Evolutionary conservation across 1,140 invertebrate genomes (phyloP), one percentile per base, ranked within the genome.

Genomic region (Drosophila sulfurigaster): DNA sequence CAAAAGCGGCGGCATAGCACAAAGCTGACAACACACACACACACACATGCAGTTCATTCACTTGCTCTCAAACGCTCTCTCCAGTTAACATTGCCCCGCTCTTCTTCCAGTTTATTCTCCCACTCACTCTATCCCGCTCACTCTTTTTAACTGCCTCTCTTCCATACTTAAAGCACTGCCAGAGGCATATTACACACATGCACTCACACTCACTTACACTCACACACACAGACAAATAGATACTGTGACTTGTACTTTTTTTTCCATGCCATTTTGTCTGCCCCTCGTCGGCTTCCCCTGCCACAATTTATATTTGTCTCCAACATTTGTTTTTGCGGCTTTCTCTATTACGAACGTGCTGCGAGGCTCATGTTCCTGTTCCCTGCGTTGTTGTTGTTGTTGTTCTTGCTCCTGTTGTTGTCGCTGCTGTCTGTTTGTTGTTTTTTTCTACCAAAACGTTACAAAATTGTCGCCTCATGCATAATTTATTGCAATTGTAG

Each of bases 391-490:
- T 56, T 49, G 49, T n/a, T 20, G 46, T 20, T 64, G n/a, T 30
- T 43, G 63, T 75, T 74, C 41, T 69, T 54, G 49, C 59, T 43
- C 11, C 41, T 43, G 35, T 15, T 16, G 45, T 59, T 38, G 16
- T 60, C 67, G 32, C 41, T 54, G 52, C 49, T 71, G 48, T 52
- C 81, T 52, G 49, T 32, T 71, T 60, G 60, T 71, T 20, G 20
- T 57, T 72, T 46, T 77, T 73, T 65, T 35, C 28, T 41, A 43
- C 43, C 28, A 77, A 79, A 58, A 60, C 67, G 65, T 73, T 81
- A 69, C 69, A 85, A 89, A 89, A 89, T 89, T 88, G 78, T 89
- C 78, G 68, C 75, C 86, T 89, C 85, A 89, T 89, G 86, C 85
- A 89, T 89, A 89, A 89, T 89, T 89, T 89, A 89, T 89, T 81